These are phyloP conservation scores for Aulostomus chinensis DNA, from an alignment of 2,797 vertebrate species.

Conservation along the genomic window DNA sequence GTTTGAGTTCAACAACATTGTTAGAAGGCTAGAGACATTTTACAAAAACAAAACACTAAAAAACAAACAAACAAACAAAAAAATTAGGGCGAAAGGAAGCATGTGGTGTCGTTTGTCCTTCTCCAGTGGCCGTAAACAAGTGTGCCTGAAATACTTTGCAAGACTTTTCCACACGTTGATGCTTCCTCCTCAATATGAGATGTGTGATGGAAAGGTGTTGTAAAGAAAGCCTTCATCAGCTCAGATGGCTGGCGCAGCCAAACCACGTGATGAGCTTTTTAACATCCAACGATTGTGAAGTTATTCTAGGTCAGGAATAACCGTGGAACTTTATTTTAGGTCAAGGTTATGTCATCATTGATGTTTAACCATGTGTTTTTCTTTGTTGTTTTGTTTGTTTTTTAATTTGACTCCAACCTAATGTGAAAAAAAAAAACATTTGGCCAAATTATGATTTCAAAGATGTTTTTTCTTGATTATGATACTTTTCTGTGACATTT, in stretches of 20 bases:
- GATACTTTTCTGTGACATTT: constrained; percentile 61
- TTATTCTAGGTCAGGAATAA: constrained; percentile 27
- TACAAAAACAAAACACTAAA: constrained; percentile 72
- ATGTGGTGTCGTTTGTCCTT: constrained; percentile 63
- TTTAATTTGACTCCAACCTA: constrained; percentile 54
- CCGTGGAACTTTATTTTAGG: constrained; percentile 27
- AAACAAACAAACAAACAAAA: no score
- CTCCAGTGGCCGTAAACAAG: constrained; percentile 61
- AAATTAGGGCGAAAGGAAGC: constrained; percentile 47
- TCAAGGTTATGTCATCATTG: constrained; percentile 28
- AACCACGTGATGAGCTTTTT: constrained; percentile 32
- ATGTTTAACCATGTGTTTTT: constrained; percentile 26
- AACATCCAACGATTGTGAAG: constrained; percentile 26
- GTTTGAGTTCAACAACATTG: constrained; percentile 51
- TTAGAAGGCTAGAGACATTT: constrained; percentile 55
- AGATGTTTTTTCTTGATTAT: constrained; percentile 36
- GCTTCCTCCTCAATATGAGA: constrained; percentile 43
- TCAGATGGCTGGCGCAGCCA: constrained; percentile 38
- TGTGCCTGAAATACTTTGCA: constrained; percentile 73
- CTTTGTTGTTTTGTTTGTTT: constrained; percentile 8
- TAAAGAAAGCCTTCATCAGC: constrained; percentile 54
- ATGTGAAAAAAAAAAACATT: constrained; percentile 61
- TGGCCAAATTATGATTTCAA: constrained; percentile 64
- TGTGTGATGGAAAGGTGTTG: constrained; percentile 39
- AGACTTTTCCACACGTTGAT: constrained; percentile 41